Conservation (phyloP, 2,888 invertebrate species). For the Serrognathus titanus region DNA sequence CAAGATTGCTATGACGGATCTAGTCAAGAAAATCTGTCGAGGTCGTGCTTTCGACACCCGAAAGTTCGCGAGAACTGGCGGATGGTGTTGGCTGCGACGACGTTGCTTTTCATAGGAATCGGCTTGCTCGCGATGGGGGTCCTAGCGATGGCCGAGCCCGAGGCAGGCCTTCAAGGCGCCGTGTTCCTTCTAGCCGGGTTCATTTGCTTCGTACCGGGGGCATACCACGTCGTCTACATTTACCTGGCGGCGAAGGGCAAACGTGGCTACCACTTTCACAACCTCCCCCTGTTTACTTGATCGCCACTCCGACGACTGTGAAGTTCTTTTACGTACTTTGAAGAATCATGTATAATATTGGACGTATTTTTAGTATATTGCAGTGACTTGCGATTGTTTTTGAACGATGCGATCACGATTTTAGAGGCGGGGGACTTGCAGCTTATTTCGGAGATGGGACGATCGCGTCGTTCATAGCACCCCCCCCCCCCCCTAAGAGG, state of each 20-base stretch:
- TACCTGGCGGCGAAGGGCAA: conserved; percentile 84
- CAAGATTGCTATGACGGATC: conserved; percentile 66
- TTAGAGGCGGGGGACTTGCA: too few relatives aligned
- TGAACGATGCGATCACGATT: too few relatives aligned
- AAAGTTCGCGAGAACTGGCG: conserved; percentile 85
- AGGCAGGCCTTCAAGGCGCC: conserved; percentile 74
- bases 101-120: conserved; percentile 73
- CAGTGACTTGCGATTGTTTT: too few relatives aligned
- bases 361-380: too few relatives aligned
- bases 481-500: too few relatives aligned
- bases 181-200: conserved; percentile 84
- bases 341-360: too few relatives aligned
- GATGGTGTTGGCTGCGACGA: conserved; percentile 79
- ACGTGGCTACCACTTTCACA: conserved; percentile 83
- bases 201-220: conserved; percentile 86
- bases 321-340: too few relatives aligned
- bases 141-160: conserved; percentile 70
- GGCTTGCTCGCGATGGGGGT: conserved; percentile 73
- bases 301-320: too few relatives aligned
- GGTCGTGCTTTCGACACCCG: conserved; percentile 74
- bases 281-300: conserved; percentile 81
- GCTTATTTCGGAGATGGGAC: too few relatives aligned
- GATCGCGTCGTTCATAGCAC: too few relatives aligned
- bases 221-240: conserved; percentile 85
- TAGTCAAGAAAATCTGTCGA: conserved; percentile 40